Percentiles rank a stretch among this genome's conserved stretches.
Evolutionary conservation across 2,888 invertebrate genomes (phyloP).

Genomic region (Seira musarum): DNA sequence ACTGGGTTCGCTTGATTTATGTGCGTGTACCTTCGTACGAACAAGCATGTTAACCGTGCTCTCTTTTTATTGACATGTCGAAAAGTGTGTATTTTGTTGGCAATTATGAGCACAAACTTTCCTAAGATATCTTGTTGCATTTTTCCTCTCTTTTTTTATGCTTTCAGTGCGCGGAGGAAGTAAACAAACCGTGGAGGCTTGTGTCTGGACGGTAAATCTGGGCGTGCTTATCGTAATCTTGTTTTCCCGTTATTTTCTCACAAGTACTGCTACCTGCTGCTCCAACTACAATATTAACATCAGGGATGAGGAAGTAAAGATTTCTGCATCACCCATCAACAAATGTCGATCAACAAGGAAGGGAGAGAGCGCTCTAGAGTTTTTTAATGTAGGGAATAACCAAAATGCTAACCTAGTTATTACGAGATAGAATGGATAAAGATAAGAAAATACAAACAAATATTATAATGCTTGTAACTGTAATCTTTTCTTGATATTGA

Average conservation of each 20-base stretch:
- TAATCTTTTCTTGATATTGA: no score
- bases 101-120: background rate
- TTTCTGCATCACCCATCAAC: background rate
- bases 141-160: background rate
- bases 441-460: background rate
- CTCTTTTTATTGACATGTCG: slow-evolving; percentile 5
- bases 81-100: background rate
- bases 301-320: no score
- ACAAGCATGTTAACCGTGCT: background rate
- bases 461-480: no score
- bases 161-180: slow-evolving; percentile 52
- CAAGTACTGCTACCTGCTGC: slow-evolving; percentile 37
- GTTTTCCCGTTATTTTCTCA: slow-evolving; percentile 39
- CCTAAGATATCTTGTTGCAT: slow-evolving; percentile 8
- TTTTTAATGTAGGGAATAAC: background rate
- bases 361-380: background rate
- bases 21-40: background rate
- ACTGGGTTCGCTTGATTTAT: slow-evolving; percentile 30
- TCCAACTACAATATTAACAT: background rate
- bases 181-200: slow-evolving; percentile 22
- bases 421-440: background rate
- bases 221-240: slow-evolving; percentile 39
- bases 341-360: background rate
- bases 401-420: background rate
- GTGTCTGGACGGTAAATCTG: slow-evolving; percentile 42